These are phyloP conservation scores for Papilio xuthus DNA, from an alignment of 1,140 invertebrate genomes.

Conservation along the genomic window DNA sequence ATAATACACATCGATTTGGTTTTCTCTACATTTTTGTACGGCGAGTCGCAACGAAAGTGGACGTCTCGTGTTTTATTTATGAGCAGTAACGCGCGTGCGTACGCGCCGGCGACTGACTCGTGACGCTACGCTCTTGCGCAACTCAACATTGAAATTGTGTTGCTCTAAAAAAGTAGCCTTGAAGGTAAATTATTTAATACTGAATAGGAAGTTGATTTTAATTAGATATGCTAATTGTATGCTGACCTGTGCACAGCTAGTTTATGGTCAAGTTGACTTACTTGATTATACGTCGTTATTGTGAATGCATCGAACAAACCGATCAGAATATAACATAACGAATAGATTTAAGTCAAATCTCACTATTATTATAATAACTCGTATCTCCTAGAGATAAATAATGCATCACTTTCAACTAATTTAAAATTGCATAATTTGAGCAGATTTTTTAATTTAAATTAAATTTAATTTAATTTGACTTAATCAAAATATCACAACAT, in stretches of 20 bases:
- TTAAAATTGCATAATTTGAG: too few species aligned
- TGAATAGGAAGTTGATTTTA: constrained; percentile 34
- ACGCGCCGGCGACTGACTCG: constrained; percentile 49
- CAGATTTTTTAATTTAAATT: too few species aligned
- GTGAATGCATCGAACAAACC: background rate
- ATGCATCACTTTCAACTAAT: background rate
- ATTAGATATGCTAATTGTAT: background rate
- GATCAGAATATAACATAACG: too few species aligned
- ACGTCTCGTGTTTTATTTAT: constrained; percentile 45
- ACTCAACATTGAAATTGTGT: constrained; percentile 50
- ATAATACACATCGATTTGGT: constrained; percentile 17
- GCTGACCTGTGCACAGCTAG: background rate
- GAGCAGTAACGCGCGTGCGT: constrained; percentile 54
- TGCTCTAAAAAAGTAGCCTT: constrained; percentile 51
- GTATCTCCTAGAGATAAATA: background rate
- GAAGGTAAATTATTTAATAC: constrained; percentile 47
- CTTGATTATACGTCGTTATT: too few species aligned
- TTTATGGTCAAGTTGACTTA: background rate
- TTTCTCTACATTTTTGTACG: constrained; percentile 38
- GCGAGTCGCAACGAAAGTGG: constrained; percentile 19
- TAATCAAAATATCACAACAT: too few species aligned
- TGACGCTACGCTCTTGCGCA: constrained; percentile 54
- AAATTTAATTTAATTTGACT: too few species aligned
- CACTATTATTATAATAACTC: background rate
- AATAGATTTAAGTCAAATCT: background rate